Percentiles rank a stretch among this genome's conserved stretches.
Evolutionary conservation across 1,140 invertebrate species (phyloP).

Genomic region (Temnothorax longispinosus): DNA sequence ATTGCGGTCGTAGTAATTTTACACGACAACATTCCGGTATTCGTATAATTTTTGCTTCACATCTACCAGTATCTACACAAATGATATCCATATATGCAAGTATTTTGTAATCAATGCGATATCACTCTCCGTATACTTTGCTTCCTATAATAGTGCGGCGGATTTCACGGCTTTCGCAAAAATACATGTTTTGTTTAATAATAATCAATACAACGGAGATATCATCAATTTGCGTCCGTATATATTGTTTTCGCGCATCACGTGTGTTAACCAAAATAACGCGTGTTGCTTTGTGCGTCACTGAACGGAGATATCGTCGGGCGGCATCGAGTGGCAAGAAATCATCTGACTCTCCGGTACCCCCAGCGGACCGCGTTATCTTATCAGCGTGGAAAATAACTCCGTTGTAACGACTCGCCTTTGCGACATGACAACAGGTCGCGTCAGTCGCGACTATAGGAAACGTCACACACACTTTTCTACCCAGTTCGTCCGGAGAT

Average conservation of each 20-base stretch:
- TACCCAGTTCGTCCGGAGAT: slow-evolving; percentile 16
- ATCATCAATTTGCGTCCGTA: background rate
- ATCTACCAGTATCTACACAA: background rate
- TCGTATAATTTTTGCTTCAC: background rate
- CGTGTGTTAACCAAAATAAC: background rate
- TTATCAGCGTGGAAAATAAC: slow-evolving; percentile 69
- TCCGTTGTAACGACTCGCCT: background rate
- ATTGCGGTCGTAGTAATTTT: background rate
- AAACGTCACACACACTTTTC: slow-evolving; percentile 25
- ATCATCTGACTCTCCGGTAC: slow-evolving; percentile 37
- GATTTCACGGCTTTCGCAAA: background rate
- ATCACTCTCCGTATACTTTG: background rate
- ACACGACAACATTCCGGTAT: background rate
- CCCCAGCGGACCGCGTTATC: slow-evolving; percentile 64
- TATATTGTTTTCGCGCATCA: slow-evolving; percentile 7
- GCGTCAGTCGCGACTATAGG: background rate
- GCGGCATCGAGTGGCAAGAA: slow-evolving; percentile 21
- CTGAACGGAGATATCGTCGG: background rate
- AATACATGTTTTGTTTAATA: background rate
- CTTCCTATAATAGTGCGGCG: too few relatives aligned
- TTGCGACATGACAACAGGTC: background rate
- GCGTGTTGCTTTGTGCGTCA: background rate
- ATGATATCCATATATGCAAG: background rate
- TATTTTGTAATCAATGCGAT: background rate
- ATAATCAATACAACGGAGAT: background rate